Percentiles rank a stretch among this genome's conserved stretches.
Evolutionary conservation across 2,797 vertebrate species (phyloP).

Genomic region (Harpagifer antarcticus): DNA sequence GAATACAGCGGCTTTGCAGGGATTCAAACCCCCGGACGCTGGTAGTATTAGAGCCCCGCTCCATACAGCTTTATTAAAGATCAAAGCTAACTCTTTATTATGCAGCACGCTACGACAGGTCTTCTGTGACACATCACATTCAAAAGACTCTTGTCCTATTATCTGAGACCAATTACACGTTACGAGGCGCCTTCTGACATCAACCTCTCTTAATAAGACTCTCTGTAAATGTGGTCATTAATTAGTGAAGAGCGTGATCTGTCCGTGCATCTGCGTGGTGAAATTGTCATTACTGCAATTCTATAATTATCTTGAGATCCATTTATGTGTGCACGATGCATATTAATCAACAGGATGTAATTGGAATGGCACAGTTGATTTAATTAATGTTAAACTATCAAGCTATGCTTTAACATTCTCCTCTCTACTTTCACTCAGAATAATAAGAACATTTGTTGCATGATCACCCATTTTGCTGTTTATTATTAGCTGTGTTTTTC

Average conservation of each 20-base stretch:
- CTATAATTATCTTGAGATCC: neutral
- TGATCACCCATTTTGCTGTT: neutral
- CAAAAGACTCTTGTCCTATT: constrained; percentile 28
- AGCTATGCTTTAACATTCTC: neutral
- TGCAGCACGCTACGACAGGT: neutral
- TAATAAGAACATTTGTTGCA: neutral
- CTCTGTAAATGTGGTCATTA: constrained; percentile 32
- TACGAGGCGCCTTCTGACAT: neutral
- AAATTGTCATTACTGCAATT: neutral
- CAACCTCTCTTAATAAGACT: constrained; percentile 25
- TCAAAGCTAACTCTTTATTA: constrained; percentile 12
- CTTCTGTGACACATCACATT: neutral
- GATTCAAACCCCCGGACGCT: neutral
- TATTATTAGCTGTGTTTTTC: neutral
- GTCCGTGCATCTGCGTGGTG: neutral
- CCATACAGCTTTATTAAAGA: constrained; percentile 19
- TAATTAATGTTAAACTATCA: neutral
- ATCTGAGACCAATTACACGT: constrained; percentile 38
- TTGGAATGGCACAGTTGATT: neutral
- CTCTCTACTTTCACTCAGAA: neutral
- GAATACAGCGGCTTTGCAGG: neutral
- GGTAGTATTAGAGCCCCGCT: constrained; percentile 1
- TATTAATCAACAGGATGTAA: neutral
- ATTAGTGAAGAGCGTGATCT: constrained; percentile 1
- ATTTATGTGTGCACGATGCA: neutral